Conservation (phyloP, 2,888 invertebrate species). For the Epirrita christyi region DNA sequence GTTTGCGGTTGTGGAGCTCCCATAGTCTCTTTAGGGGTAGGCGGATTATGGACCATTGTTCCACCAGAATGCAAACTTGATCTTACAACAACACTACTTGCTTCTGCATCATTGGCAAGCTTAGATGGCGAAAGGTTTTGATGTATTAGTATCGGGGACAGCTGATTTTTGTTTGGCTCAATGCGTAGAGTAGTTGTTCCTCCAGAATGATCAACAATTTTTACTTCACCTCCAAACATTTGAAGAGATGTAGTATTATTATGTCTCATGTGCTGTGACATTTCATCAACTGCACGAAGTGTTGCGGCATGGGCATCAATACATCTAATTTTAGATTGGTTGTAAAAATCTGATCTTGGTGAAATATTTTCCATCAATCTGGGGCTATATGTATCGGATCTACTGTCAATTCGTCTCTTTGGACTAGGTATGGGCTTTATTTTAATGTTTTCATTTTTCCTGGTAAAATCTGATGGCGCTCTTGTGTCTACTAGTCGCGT, state of each 20-base stretch:
- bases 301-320: slow-evolving; percentile 76
- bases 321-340: slow-evolving; percentile 80
- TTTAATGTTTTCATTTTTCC: slow-evolving; percentile 68
- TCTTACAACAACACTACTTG: slow-evolving; percentile 90
- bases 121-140: slow-evolving; percentile 78
- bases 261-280: slow-evolving; percentile 84
- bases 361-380: slow-evolving; percentile 72
- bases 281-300: slow-evolving; percentile 83
- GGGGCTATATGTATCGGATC: slow-evolving; percentile 71
- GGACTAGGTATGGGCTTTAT: slow-evolving; percentile 68
- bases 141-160: slow-evolving; percentile 84
- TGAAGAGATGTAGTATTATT: slow-evolving; percentile 81
- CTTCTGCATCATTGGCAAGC: slow-evolving; percentile 75
- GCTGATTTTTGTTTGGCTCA: slow-evolving; percentile 85
- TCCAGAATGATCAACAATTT: slow-evolving; percentile 88
- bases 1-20: slow-evolving; percentile 76
- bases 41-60: slow-evolving; percentile 88
- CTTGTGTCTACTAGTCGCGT: slow-evolving; percentile 90
- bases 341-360: slow-evolving; percentile 73
- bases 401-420: slow-evolving; percentile 70
- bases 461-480: slow-evolving; percentile 69
- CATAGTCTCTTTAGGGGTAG: slow-evolving; percentile 77
- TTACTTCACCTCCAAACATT: slow-evolving; percentile 92
- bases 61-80: slow-evolving; percentile 94
- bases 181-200: slow-evolving; percentile 89